Conservation (phyloP, 2,888 invertebrate genomes). For the Mycogona germanica region DNA sequence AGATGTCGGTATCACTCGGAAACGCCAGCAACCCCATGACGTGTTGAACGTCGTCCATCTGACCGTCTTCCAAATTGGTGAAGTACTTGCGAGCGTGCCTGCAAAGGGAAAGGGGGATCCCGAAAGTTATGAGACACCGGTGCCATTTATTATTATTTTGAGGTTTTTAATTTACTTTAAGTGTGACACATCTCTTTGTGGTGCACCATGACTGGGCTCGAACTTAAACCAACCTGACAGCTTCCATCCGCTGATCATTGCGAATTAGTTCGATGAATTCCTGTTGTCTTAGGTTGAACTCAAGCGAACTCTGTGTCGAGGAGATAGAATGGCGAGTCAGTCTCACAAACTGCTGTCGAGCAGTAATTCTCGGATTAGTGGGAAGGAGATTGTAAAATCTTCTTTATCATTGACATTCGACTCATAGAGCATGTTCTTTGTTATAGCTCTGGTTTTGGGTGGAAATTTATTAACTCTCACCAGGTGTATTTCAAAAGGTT, state of each 20-base stretch:
- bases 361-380: too few species aligned
- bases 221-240: constrained; percentile 54
- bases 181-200: background rate
- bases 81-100: constrained; percentile 89
- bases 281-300: constrained; percentile 83
- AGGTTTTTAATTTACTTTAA: background rate
- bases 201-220: background rate
- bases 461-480: too few species aligned
- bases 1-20: constrained; percentile 58
- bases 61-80: constrained; percentile 72
- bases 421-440: too few species aligned
- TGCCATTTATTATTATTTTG: background rate
- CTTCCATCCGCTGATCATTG: constrained; percentile 70
- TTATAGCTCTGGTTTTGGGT: too few species aligned
- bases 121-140: background rate
- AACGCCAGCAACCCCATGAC: constrained; percentile 94
- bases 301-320: constrained; percentile 61
- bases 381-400: too few species aligned
- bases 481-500: too few species aligned
- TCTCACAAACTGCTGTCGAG: too few species aligned
- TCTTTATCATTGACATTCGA: too few species aligned
- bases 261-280: constrained; percentile 94
- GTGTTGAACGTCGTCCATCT: constrained; percentile 73
- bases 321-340: too few species aligned
- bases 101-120: constrained; percentile 18